phyloP scores from a whole-genome alignment of 2,113 vertebrate species.

The Vicugna pacos region DNA sequence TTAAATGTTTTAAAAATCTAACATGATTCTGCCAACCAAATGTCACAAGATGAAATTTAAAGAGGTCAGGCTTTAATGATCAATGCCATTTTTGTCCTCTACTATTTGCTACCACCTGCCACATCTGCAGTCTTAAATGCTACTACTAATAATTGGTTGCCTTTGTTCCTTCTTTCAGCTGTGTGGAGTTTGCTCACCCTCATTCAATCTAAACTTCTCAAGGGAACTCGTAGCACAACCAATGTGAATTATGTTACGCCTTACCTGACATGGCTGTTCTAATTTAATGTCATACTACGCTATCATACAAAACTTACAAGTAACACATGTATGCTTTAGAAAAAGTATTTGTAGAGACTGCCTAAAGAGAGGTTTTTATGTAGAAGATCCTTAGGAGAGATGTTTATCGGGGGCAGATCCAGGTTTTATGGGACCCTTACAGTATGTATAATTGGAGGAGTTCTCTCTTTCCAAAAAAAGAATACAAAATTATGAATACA shows the following conservation, averaged over 20 bases:
- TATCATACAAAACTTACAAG: conserved; percentile 31
- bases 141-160: conserved; percentile 47
- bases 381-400: background rate
- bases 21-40: conserved; percentile 70
- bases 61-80: conserved; percentile 57
- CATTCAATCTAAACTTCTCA: conserved; percentile 47
- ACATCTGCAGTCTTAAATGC: conserved; percentile 27
- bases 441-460: background rate
- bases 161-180: background rate
- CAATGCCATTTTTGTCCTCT: conserved; percentile 68
- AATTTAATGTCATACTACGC: conserved; percentile 51
- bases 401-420: background rate
- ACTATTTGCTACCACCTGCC: conserved; percentile 18
- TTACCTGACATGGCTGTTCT: background rate
- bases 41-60: conserved; percentile 74
- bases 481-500: conserved; percentile 6
- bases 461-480: conserved; percentile 36
- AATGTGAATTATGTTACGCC: conserved; percentile 38
- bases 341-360: conserved; percentile 42
- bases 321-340: conserved; percentile 12
- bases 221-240: background rate
- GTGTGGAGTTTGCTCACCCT: background rate
- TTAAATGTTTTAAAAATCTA: conserved; percentile 78
- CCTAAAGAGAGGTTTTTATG: conserved; percentile 25
- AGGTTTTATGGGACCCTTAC: background rate